Base-by-base conservation (phyloP, 2,113 vertebrate species). In the Lepus americanus region DNA sequence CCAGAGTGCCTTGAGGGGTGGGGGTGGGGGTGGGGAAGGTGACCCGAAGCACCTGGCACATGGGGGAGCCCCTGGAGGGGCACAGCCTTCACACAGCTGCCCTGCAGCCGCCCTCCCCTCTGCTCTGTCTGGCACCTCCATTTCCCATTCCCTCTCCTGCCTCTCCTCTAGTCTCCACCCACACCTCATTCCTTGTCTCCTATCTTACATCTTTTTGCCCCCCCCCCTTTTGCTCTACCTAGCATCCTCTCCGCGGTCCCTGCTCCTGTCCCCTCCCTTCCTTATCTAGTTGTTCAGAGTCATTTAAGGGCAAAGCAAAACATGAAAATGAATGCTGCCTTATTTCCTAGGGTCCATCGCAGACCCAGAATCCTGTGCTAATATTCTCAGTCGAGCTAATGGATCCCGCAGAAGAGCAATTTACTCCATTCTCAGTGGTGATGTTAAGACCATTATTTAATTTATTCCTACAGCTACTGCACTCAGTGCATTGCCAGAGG, bases 401-500 rank as follows among this genome's bases (percentile, higher is more conserved):
- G 95, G 94, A 95, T 80, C 85, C 81, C 79, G 90, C 95, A 92
- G 89, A 96, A 96, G 86, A 94, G 82, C 94, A 90, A 84, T 96
- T 95, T 92, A 78, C 95, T 96, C 85, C 90, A 61, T 73, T 94
- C 74, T 95, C 74, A 13, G 74, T 86, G 95, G 79, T 80, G 77
- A 92, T 95, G 83, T 80, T 86, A 95, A 96, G 79, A 59, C 90
- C 82, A 91, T 97, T 97, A 97, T 97, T 97, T 90, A 95, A 97
- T 96, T 94, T 94, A 88, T 89, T 91, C 94, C 88, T 94, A 36
- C 86, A 83, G 94, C 87, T 96, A 70, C 92, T 90, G 93, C 81
- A 80, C 92, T 97, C 85, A 80, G 66, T 73, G 82, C 20, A 25
- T 90, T 94, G 96, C 97, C 97, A 96, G 95, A 93, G 90, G 97